Evolutionary conservation across 2,113 vertebrate species (phyloP).

Genomic region (Amia ocellicauda): DNA sequence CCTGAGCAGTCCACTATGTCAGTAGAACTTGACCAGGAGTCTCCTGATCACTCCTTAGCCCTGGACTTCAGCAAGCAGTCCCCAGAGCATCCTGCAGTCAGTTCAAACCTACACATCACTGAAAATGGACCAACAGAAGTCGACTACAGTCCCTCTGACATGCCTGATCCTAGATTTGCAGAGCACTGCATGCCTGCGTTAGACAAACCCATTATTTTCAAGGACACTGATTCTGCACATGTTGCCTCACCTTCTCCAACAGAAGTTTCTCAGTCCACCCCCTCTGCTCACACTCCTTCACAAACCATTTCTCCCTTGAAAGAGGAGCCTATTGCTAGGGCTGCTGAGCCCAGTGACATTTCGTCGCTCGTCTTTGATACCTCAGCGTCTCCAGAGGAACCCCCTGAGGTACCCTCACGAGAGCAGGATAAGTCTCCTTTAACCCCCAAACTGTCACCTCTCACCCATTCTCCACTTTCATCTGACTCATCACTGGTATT

Average conservation of each 20-base stretch:
- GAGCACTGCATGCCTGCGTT: constrained; percentile 51
- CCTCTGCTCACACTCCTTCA: constrained; percentile 86
- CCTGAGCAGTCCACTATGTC: constrained; percentile 87
- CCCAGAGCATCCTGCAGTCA: constrained; percentile 75
- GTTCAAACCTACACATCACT: constrained; percentile 68
- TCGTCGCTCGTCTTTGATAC: constrained; percentile 14
- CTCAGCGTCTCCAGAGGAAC: too few relatives aligned
- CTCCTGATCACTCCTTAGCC: constrained; percentile 87
- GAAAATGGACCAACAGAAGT: constrained; percentile 95
- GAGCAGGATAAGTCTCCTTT: constrained; percentile 50
- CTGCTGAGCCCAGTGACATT: constrained; percentile 51
- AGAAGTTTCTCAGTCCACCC: constrained; percentile 87
- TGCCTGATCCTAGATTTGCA: constrained; percentile 58
- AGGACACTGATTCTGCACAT: constrained; percentile 74
- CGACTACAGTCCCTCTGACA: constrained; percentile 83
- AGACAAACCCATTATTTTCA: constrained; percentile 73
- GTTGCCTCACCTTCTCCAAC: constrained; percentile 82
- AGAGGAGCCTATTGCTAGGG: constrained; percentile 52
- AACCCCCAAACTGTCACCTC: constrained; percentile 69
- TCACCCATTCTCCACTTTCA: constrained; percentile 73
- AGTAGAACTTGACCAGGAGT: constrained; percentile 82
- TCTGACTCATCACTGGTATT: constrained; percentile 56
- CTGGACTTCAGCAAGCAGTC: constrained; percentile 92
- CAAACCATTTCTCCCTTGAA: constrained; percentile 76
- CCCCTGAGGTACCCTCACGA: constrained; percentile 23